These are phyloP conservation scores for Empis stercorea DNA, from an alignment of 2,888 invertebrate genomes.

Conservation along the genomic window DNA sequence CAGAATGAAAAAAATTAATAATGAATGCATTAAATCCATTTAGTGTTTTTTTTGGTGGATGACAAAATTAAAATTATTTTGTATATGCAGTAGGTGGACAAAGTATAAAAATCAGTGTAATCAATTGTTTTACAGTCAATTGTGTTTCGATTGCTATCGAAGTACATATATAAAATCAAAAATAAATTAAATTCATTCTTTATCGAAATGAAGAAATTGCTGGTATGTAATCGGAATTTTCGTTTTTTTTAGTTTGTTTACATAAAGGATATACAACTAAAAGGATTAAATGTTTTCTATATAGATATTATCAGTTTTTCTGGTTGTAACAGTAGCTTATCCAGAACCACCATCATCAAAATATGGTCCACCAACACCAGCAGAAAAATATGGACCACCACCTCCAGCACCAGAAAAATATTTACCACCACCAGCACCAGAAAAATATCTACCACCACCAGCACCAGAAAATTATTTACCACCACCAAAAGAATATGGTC, in stretches of 20 bases:
- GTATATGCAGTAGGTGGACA: background rate
- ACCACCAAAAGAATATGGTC: constrained; percentile 28
- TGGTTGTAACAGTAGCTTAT: constrained; percentile 34
- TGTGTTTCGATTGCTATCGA: background rate
- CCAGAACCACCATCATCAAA: constrained; percentile 33
- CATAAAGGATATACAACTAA: too few species aligned
- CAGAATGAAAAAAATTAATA: too few species aligned
- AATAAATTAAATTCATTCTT: background rate
- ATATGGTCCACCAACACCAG: constrained; percentile 24
- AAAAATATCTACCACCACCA: constrained; percentile 28
- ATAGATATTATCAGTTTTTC: constrained; percentile 28
- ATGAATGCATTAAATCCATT: too few species aligned
- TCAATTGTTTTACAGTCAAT: background rate
- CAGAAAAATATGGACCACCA: constrained; percentile 24
- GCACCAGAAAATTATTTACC: constrained; percentile 16
- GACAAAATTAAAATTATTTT: background rate
- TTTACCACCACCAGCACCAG: constrained; percentile 23
- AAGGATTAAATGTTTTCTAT: constrained; percentile 4
- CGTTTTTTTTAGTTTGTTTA: too few species aligned
- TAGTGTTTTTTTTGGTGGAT: too few species aligned
- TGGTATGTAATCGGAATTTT: background rate
- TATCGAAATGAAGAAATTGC: background rate
- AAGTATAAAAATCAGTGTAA: constrained; percentile 1
- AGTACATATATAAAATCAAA: background rate
- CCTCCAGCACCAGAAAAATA: constrained; percentile 24